These are phyloP conservation scores for Amiota communis DNA, from an alignment of 2,888 invertebrate species.

Conservation along the genomic window DNA sequence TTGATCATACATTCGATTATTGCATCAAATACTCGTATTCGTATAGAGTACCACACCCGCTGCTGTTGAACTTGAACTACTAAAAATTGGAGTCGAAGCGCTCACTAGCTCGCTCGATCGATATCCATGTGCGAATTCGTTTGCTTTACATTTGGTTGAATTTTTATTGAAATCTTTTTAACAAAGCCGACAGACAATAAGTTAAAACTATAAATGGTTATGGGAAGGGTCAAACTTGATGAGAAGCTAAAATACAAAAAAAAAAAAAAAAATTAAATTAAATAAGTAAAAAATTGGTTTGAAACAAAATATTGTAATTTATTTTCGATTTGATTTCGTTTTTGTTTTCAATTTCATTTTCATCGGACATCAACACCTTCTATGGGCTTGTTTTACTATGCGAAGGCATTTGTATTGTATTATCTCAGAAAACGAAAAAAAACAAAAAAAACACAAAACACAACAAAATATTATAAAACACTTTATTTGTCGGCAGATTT, in stretches of 20 bases:
- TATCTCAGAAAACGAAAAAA: no score
- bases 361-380: conserved; percentile 2
- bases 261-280: conserved; percentile 1
- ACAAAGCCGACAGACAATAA: conserved; percentile 32
- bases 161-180: conserved; percentile 26
- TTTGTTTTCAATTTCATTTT: not conserved
- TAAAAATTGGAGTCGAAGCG: conserved; percentile 22
- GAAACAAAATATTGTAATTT: conserved; percentile 8
- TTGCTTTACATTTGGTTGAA: not conserved
- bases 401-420: no score
- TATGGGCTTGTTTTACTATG: not conserved
- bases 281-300: not conserved
- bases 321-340: conserved; percentile 7
- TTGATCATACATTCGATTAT: not conserved
- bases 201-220: conserved; percentile 2
- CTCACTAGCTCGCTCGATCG: no score
- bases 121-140: conserved; percentile 1
- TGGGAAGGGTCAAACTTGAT: conserved; percentile 28
- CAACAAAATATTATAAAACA: no score
- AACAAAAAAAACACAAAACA: no score
- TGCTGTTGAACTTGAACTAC: conserved; percentile 35
- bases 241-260: not conserved
- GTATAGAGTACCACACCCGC: conserved; percentile 27
- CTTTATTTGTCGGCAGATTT: no score
- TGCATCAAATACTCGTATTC: not conserved